phyloP scores from a whole-genome alignment of 2,888 invertebrate species.

The Drosophila parthenogenetica region DNA sequence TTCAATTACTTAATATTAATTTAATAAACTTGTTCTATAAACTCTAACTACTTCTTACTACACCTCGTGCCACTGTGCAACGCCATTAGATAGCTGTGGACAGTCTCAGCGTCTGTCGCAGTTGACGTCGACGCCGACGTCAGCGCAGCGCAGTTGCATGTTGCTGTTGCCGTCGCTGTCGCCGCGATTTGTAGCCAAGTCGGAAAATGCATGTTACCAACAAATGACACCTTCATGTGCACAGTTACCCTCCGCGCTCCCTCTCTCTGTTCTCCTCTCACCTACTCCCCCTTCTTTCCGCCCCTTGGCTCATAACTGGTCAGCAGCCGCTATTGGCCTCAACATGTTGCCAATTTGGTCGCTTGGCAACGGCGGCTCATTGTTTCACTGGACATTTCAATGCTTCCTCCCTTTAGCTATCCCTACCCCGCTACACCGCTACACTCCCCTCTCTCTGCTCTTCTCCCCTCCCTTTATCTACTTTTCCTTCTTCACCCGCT shows the following conservation, averaged over 20 bases:
- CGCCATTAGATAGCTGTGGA: constrained; percentile 54
- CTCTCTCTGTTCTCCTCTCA: neutral
- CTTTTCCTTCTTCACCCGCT: neutral
- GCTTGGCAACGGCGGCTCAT: constrained; percentile 62
- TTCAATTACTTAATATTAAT: neutral
- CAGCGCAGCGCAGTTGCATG: constrained; percentile 45
- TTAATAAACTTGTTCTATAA: neutral
- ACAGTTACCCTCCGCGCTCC: constrained; percentile 32
- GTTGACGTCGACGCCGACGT: constrained; percentile 29
- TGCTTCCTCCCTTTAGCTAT: constrained; percentile 55
- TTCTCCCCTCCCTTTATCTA: neutral
- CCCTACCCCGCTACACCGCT: neutral
- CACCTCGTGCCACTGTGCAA: constrained; percentile 51
- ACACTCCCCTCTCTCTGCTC: neutral
- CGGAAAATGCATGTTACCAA: constrained; percentile 79
- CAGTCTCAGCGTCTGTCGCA: constrained; percentile 23
- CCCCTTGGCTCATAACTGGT: constrained; percentile 61
- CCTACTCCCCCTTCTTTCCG: constrained; percentile 10
- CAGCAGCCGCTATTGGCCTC: constrained; percentile 43
- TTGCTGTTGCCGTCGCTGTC: constrained; percentile 60
- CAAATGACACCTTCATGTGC: constrained; percentile 83
- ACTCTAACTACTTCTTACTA: neutral
- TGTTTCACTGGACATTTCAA: constrained; percentile 75
- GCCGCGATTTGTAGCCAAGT: constrained; percentile 79
- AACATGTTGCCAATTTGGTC: constrained; percentile 71